These are phyloP conservation scores for Drosophila flavopinicola DNA, from an alignment of 2,888 invertebrate species.

Conservation along the genomic window DNA sequence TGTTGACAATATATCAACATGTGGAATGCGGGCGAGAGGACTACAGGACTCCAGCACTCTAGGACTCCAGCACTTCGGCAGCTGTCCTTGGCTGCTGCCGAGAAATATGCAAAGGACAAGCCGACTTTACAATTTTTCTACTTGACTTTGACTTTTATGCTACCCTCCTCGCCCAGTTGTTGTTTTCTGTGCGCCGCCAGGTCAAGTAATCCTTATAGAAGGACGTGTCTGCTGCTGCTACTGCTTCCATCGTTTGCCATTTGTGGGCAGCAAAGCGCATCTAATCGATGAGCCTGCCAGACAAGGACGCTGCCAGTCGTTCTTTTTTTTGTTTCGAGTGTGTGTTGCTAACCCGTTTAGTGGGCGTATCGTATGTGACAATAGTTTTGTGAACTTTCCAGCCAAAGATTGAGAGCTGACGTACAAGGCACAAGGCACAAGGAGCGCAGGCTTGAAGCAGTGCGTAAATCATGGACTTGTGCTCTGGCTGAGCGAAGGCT, in stretches of 20 bases:
- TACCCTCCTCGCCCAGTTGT: conserved; percentile 1
- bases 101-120: conserved; percentile 62
- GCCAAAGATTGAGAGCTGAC: conserved; percentile 53
- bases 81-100: conserved; percentile 21
- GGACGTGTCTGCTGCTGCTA: conserved; percentile 9
- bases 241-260: conserved; percentile 26
- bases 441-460: conserved; percentile 22
- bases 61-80: too few relatives aligned
- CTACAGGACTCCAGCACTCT: too few relatives aligned
- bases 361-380: conserved; percentile 68
- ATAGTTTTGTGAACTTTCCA: conserved; percentile 57
- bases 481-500: conserved; percentile 33
- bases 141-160: conserved; percentile 69
- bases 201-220: conserved; percentile 56
- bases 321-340: conserved; percentile 1
- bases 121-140: conserved; percentile 63
- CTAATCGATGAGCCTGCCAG: conserved; percentile 57
- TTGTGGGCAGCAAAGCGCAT: conserved; percentile 50
- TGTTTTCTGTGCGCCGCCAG: conserved; percentile 32
- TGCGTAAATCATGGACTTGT: conserved; percentile 54
- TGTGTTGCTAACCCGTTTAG: conserved; percentile 59
- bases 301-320: too few relatives aligned
- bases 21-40: conserved; percentile 60
- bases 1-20: conserved; percentile 82
- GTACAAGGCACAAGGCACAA: too few relatives aligned